Percentiles rank a stretch among this genome's conserved stretches.
These are phyloP conservation scores for Poecilia gillii DNA, from an alignment of 2,797 vertebrate genomes.

Conservation along the genomic window DNA sequence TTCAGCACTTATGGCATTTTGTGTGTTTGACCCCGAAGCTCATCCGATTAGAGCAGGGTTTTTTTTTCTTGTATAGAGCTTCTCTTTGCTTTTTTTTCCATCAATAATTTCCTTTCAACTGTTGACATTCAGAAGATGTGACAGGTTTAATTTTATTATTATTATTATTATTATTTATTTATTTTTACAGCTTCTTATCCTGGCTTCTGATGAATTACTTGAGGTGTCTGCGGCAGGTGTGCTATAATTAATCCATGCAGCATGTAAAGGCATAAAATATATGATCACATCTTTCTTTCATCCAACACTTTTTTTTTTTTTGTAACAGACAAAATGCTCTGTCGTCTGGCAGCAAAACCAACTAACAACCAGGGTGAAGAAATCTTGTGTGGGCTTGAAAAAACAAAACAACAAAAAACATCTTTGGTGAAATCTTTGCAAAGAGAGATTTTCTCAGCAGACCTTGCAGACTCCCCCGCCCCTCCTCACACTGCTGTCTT, in stretches of 20 bases:
- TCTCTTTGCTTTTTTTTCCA: background rate
- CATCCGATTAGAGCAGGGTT: background rate
- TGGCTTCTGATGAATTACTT: background rate
- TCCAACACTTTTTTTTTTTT: background rate
- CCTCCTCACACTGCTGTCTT: background rate
- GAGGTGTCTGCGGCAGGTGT: background rate
- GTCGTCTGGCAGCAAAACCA: background rate
- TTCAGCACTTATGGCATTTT: background rate
- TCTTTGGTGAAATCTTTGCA: background rate
- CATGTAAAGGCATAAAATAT: background rate
- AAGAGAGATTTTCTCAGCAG: background rate
- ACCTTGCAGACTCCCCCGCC: background rate
- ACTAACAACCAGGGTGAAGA: background rate
- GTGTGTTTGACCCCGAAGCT: background rate
- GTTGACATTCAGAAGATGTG: background rate
- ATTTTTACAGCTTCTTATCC: background rate
- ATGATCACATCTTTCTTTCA: background rate
- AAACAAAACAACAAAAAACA: background rate
- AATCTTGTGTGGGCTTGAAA: background rate
- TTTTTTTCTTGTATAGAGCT: background rate
- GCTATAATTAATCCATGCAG: background rate
- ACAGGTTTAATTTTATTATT: background rate
- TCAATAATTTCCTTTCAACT: background rate
- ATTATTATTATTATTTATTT: background rate
- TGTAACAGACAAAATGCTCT: background rate